Evolutionary conservation across 2,888 invertebrate genomes (phyloP), one percentile per base, ranked within the genome.

Genomic region (Drosophila monieri): DNA sequence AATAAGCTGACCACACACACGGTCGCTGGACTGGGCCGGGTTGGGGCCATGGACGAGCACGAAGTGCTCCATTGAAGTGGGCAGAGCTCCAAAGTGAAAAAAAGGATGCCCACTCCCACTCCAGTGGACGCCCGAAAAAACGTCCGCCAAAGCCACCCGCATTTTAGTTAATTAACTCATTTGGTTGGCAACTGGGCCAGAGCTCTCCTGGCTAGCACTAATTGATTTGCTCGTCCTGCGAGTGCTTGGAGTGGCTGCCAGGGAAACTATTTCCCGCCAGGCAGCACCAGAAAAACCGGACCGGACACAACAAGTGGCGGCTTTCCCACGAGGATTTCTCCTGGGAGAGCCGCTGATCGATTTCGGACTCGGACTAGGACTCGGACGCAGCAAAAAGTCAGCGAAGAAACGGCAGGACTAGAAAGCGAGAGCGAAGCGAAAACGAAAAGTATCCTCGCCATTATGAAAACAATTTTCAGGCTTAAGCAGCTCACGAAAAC

Each of bases 121-220:
- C 21, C 4, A 5, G 18, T 18, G 18, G 18, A 48, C 14, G 15
- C 14, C n/a, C 6, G 55, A 58, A 65, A 62, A 54, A 83, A 78
- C 54, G 44, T 69, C 46, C 55, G 56, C 80, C 78, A 89, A 88
- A 88, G 84, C 88, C 85, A 85, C 91, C 90, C 90, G 90, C 90
- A 90, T 90, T 91, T 91, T 91, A 90, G 90, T 90, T 90, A 90
- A 90, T 90, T 90, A 91, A 91, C 90, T 91, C 90, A 90, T 90
- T 90, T 90, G 89, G 87, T 89, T 88, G 86, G 81, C 87, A 80
- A 80, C 81, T 80, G 44, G 47, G 44, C 64, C 47, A 9, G 15
- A 55, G 35, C 35, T 25, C 27, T 37, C 32, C 47, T 27, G 8
- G 12, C 32, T 30, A 46, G 30, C 49, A 84, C 88, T 88, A 90